Conservation (phyloP, 1,140 invertebrate genomes). For the Anoplolepis gracilipes region DNA sequence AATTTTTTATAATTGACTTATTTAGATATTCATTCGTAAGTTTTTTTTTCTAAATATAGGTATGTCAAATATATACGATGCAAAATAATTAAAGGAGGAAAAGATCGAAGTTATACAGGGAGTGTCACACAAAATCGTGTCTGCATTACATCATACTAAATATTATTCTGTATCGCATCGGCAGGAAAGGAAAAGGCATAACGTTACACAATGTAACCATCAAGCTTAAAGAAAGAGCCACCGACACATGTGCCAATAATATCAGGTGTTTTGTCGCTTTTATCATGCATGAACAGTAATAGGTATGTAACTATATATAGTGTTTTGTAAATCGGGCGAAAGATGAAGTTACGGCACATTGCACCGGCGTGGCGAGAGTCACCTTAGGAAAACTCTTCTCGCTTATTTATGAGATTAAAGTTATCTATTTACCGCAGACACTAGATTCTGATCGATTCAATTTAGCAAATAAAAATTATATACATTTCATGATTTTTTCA, state of each 20-base stretch:
- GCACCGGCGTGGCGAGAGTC: background rate
- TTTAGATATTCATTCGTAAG: background rate
- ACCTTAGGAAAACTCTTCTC: background rate
- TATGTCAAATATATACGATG: background rate
- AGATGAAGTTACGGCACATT: conserved; percentile 47
- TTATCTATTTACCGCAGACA: background rate
- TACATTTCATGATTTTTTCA: background rate
- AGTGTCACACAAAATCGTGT: conserved; percentile 36
- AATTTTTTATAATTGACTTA: too few relatives aligned
- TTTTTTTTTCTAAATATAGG: background rate
- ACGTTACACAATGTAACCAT: conserved; percentile 57
- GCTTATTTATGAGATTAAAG: conserved; percentile 1
- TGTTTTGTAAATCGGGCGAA: conserved; percentile 59
- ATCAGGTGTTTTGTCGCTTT: conserved; percentile 53
- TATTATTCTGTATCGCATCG: conserved; percentile 39
- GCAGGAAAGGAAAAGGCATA: conserved; percentile 48
- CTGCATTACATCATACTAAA: conserved; percentile 55
- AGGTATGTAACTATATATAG: conserved; percentile 34
- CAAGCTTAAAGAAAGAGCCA: conserved; percentile 58
- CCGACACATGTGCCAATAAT: conserved; percentile 56
- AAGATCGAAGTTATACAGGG: background rate
- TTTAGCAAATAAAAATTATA: background rate
- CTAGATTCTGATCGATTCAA: background rate
- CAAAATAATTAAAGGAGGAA: background rate
- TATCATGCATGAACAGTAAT: conserved; percentile 62